Conservation (phyloP, 2,113 vertebrate genomes). For the Corythornis madagascariensis region DNA sequence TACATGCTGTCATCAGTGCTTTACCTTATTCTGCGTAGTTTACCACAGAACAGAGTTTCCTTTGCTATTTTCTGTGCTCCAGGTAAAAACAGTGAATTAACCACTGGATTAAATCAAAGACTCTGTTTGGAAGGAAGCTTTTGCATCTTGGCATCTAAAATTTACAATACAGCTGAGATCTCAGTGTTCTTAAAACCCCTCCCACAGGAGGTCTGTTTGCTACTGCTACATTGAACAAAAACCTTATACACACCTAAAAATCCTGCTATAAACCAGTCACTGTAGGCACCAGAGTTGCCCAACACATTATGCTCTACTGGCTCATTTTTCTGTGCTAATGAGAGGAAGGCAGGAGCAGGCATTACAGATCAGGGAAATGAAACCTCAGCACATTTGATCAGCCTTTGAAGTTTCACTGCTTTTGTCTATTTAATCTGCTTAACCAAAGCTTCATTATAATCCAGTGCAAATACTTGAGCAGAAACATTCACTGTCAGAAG, state of each 20-base stretch:
- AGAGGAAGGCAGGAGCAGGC: conserved; percentile 32
- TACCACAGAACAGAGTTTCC: not conserved
- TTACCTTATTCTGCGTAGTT: not conserved
- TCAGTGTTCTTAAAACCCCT: not conserved
- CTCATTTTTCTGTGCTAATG: conserved; percentile 28
- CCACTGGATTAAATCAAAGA: not conserved
- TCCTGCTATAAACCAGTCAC: not conserved
- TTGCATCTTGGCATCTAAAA: not conserved
- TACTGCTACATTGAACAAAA: not conserved
- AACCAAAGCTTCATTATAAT: conserved; percentile 66
- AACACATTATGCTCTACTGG: not conserved
- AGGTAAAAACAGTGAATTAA: not conserved
- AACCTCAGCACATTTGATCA: conserved; percentile 28
- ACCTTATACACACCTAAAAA: not conserved
- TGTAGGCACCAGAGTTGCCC: not conserved
- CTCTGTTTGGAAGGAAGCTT: not conserved
- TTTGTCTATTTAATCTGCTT: conserved; percentile 78
- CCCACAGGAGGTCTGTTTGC: not conserved
- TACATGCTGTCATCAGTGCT: not conserved
- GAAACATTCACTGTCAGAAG: conserved; percentile 3
- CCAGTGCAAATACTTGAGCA: conserved; percentile 61
- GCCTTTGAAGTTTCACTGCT: conserved; percentile 68
- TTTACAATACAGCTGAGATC: not conserved
- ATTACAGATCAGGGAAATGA: conserved; percentile 16
- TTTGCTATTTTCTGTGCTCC: not conserved